Conservation (phyloP, 2,113 vertebrate species). For the Sialia sialis region DNA sequence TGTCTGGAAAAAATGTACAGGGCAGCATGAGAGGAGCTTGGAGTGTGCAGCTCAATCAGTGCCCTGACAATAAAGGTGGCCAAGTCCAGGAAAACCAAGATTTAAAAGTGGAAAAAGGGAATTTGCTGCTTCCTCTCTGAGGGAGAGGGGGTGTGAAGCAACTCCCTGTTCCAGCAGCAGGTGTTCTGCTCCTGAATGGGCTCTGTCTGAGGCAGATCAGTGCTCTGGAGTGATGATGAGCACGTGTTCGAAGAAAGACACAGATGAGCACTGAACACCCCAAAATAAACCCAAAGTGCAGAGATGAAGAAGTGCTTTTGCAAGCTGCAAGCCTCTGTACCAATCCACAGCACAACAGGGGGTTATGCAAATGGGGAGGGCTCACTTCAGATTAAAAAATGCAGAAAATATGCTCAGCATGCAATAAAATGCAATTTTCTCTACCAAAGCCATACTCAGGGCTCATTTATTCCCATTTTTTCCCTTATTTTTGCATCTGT, state of each 20-base stretch:
- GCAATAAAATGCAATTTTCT: slow-evolving; percentile 1
- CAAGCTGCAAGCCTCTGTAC: background rate
- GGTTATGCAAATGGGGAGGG: background rate
- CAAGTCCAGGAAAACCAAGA: background rate
- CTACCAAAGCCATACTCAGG: background rate
- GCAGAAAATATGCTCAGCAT: background rate
- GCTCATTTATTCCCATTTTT: background rate
- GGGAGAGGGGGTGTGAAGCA: background rate
- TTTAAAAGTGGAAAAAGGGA: background rate
- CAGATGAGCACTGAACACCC: background rate
- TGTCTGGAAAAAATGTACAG: background rate
- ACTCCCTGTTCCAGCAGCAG: background rate
- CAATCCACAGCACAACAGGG: background rate
- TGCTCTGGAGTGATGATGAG: background rate
- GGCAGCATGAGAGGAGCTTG: background rate
- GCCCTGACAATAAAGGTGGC: background rate
- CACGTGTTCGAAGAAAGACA: background rate
- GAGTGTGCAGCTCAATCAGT: background rate
- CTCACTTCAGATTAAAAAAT: background rate
- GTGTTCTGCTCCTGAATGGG: background rate
- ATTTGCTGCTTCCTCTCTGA: background rate
- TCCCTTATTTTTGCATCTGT: background rate
- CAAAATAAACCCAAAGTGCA: background rate
- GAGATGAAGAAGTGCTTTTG: background rate
- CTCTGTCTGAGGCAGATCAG: background rate